Base-by-base conservation (phyloP, 1,140 invertebrate species). In the Drosophila sucinea region DNA sequence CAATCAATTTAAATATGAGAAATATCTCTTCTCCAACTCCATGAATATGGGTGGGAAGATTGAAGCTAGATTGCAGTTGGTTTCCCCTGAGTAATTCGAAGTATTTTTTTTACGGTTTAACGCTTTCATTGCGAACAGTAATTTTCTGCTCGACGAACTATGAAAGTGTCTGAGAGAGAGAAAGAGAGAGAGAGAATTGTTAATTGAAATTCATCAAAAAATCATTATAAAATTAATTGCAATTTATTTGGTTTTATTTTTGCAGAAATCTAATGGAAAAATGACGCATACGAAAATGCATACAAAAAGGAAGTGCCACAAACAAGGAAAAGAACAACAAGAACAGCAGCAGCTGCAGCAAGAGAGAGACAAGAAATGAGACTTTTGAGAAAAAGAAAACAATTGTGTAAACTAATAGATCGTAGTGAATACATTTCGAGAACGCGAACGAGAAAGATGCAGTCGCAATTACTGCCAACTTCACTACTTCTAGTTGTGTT, bases 111-210 rank as follows among this genome's bases (percentile, higher is more conserved):
- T 58, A 58, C 56, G 33, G 56, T 58, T 33, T 35, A 23, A 35
- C 56, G 56, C 56, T 58, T 33, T 58, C 7, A 23, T 6, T 25
- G 44, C 35, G 30, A n/a, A 41, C 1, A 11, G 32, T 6, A 77
- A 71, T 81, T 76, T 86, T 73, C 76, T 73, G 79, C 83, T 87
- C 67, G 51, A 58, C 82, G 76, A 62, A 87, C 67, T 87, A 73
- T 87, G 67, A 86, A 87, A 86, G 57, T 67, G 81, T 44, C 1
- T 11, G 3, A 33, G 30, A 66, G 60, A 30, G 23, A 10, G 56
- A 23, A 10, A 38, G 35, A 38, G 35, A 38, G 10, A 10, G 32
- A 44, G 44, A 41, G 44, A 64, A 67, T 54, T 71, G 56, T 64
- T 71, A 72, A 72, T 80, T 74, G 32, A 63, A 85, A 64, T 54